Evolutionary conservation across 1,140 invertebrate genomes (phyloP), one percentile per base, ranked within the genome.

Genomic region (Eupeodes corollae): DNA sequence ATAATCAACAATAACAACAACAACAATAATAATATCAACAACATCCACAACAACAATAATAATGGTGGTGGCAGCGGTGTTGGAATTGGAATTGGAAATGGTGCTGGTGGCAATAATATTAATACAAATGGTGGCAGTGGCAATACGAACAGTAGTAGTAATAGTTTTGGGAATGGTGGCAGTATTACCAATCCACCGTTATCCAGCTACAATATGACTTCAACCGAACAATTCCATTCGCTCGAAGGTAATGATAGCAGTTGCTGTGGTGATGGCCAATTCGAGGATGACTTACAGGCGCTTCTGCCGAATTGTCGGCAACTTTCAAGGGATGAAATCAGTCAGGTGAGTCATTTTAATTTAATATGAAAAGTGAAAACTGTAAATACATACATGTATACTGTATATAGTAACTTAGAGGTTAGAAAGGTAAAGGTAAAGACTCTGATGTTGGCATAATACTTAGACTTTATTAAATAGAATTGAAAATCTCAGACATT

Each of bases 211-310:
- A 44, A 39, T 13, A 44, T 48, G 37, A 52, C 21, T 31, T 38
- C 39, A 26, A 46, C 44, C 14, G 52, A 53, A 38, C 51, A 52
- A 46, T 52, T 52, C 46, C 51, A 52, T 39, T 52, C 50, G 15
- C 34, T 52, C 37, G 50, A 52, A 43, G 51, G 44, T n/a, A 46
- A 32, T 15, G 52, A 54, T 38, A 49, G 49, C 47, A 46, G 45
- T 30, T 49, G 47, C 41, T 53, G 52, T 42, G 52, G 44, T 16
- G 52, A 52, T 49, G 61, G 56, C 18, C 47, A 49, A 35, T 63
- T 65, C 30, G 64, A 67, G 44, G 64, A 68, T 47, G 65, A 68
- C 32, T 63, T 65, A 59, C 54, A 65, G 49, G 64, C 64, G 0
- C 48, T 68, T 39, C 13, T 68, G 55, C 64, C 64, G 46, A 63